Base-by-base conservation (phyloP, 2,888 invertebrate species). In the Camponotus fellah region DNA sequence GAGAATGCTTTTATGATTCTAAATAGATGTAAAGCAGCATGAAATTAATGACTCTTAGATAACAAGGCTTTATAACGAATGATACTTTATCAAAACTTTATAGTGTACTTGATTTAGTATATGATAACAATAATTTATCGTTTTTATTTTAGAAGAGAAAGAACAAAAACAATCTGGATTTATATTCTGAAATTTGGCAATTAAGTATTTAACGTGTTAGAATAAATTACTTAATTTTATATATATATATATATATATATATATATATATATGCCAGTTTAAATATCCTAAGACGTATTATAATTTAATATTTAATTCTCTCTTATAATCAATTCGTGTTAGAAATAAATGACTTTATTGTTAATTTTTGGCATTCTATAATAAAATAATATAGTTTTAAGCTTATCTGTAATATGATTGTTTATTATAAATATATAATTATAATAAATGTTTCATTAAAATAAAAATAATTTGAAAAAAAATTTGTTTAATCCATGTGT, bases 141-240 rank as follows among this genome's bases (percentile, higher is more conserved):
- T 32, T 14, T 43, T 43, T 43, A 12, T 26, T 76, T 65, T 21
- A 2, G 5, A 12, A 69, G 26, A 56, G 12, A 69, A n/a, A 37
- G 3, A 53, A 49, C 21, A 68, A 32, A 14, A 10, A 40, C 26
- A 26, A 8, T 56, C 40, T 37, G 40, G 40, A 77, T 43, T 77
- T 56, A 49, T 40, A 40, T 53, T 53, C 40, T 43, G 14, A 56
- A 69, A 77, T 69, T 26, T 26, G 71, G 56, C 53, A 69, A 69
- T 77, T 69, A 56, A 69, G 53, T n/a, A 26, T 4, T 9, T 53
- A 26, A 40, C 53, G 8, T n/a, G 53, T 34, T 40, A 40, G 40
- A 40, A 34, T 14, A 34, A 64, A 64, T n/a, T 34, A 17, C 3
- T n/a, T 34, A 17, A 37, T 14, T 43, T 14, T 46, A 46, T 0